Evolutionary conservation across 2,113 vertebrate species (phyloP), one percentile per base, ranked within the genome.

Genomic region (Chionis minor): DNA sequence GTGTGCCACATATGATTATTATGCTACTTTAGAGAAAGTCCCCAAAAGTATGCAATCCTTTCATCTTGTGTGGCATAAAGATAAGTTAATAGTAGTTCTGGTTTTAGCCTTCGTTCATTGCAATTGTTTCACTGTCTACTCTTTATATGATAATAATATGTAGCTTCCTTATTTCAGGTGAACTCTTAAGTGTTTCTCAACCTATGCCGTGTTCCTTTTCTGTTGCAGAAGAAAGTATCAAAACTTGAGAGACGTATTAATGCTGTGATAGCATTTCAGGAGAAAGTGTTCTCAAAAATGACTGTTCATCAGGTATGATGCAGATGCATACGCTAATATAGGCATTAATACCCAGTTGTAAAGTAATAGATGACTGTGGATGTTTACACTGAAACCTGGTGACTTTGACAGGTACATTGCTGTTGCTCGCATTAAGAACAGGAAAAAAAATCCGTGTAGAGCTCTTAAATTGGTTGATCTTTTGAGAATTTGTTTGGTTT

Each of bases 141-240:
- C 32, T 44, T 47, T 16, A 2, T 44, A 27, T 19, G 30, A 44
- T 62, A 65, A 40, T 73, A 82, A 14, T 22, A 42, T 47, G 10
- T 54, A 62, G 56, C 20, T 86, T 90, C 73, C 32, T 42, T 84
- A 65, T 30, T 86, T 38, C 27, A n/a, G 26, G 65, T 75, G 85
- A 59, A 10, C 66, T 52, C 51, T 81, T 87, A 81, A 74, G 30
- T 95, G 87, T 49, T 83, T 61, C 52, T 72, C 51, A 45, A 74
- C 22, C 28, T 4, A 18, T 65, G 73, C 45, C 83, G 59, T 71
- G 52, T 47, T 67, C 77, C 81, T 80, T 96, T 84, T 89, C 7
- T 85, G 63, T 94, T 72, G 63, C 94, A 98, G 98, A 58, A 85
- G 75, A 94, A 93, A 95, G 59, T 96, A 61, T 70, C 92, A 22